phyloP scores from a whole-genome alignment of 1,140 invertebrate species.

The Aethina tumida region DNA sequence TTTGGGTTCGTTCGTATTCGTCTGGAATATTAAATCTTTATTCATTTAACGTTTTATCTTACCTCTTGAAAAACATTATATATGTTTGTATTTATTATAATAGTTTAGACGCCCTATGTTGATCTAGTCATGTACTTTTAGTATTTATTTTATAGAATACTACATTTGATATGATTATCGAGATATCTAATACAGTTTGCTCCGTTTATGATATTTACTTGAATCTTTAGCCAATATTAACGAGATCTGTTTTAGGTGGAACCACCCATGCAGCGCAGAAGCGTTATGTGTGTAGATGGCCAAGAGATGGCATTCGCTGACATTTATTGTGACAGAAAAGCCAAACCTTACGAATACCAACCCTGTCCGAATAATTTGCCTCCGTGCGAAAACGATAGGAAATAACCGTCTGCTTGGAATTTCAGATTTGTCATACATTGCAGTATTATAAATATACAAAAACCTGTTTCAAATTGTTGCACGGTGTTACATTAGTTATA shows the following conservation, averaged over 20 bases:
- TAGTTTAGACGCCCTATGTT: no score
- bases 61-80: no score
- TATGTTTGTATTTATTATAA: no score
- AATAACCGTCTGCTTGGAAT: slow-evolving; percentile 1
- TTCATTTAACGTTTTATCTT: no score
- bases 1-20: no score
- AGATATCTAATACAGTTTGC: neutral
- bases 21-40: no score
- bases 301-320: slow-evolving; percentile 60
- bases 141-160: no score
- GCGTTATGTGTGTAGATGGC: slow-evolving; percentile 63
- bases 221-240: neutral
- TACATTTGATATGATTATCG: neutral
- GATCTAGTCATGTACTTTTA: no score
- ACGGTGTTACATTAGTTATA: neutral
- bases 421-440: neutral
- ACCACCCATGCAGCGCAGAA: slow-evolving; percentile 48
- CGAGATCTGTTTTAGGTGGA: slow-evolving; percentile 31
- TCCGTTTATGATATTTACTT: slow-evolving; percentile 3
- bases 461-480: slow-evolving; percentile 2
- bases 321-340: slow-evolving; percentile 47
- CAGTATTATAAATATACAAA: slow-evolving; percentile 2
- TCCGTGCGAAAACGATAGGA: slow-evolving; percentile 35
- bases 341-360: slow-evolving; percentile 51
- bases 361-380: slow-evolving; percentile 51